These are phyloP conservation scores for Stenodema calcarata DNA, from an alignment of 2,888 invertebrate species.

Conservation along the genomic window DNA sequence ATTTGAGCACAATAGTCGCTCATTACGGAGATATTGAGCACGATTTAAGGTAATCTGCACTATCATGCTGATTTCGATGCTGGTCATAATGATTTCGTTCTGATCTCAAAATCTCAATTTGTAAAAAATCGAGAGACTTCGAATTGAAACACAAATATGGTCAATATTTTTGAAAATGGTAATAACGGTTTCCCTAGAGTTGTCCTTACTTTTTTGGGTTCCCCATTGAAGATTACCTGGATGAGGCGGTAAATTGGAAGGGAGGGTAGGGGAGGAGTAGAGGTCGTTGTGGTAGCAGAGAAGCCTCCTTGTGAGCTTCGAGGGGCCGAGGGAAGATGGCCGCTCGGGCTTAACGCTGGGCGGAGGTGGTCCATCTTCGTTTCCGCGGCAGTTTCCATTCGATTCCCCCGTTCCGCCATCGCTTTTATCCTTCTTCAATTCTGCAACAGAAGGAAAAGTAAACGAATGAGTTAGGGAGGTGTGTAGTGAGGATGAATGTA, in stretches of 20 bases:
- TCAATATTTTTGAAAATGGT: no score
- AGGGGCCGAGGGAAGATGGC: slow-evolving; percentile 77
- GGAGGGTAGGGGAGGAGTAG: slow-evolving; percentile 59
- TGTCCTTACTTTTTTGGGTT: neutral
- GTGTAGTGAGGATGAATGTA: no score
- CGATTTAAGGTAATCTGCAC: no score
- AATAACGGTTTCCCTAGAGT: neutral
- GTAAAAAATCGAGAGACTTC: no score
- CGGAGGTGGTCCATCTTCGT: slow-evolving; percentile 61
- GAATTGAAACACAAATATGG: no score
- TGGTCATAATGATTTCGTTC: no score
- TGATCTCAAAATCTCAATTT: no score
- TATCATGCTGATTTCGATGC: no score
- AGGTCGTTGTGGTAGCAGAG: slow-evolving; percentile 81
- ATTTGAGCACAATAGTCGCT: no score
- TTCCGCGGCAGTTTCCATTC: slow-evolving; percentile 55
- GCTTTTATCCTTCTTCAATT: slow-evolving; percentile 93
- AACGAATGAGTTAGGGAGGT: no score
- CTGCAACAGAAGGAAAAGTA: slow-evolving; percentile 67
- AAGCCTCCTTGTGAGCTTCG: slow-evolving; percentile 76
- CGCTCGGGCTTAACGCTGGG: slow-evolving; percentile 71
- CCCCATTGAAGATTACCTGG: slow-evolving; percentile 31
- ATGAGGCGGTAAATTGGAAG: slow-evolving; percentile 50
- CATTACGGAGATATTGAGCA: no score
- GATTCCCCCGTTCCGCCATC: slow-evolving; percentile 62